phyloP scores from a whole-genome alignment of 1,140 invertebrate species.

The Drosophila rhopaloa region DNA sequence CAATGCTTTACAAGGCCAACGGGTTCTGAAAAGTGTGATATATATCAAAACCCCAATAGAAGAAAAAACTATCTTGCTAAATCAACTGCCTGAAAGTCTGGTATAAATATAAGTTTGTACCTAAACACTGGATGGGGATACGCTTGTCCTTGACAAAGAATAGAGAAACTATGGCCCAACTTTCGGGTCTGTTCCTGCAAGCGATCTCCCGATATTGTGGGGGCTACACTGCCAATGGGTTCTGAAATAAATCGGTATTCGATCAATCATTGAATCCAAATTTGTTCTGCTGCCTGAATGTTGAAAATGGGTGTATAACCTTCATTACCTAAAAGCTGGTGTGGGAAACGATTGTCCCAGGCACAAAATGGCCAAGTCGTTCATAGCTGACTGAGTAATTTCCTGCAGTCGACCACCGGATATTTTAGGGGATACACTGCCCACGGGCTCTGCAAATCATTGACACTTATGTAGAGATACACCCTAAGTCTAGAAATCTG shows the following conservation, averaged over 20 bases:
- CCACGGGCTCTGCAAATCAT: constrained; percentile 87
- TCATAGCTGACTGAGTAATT: constrained; percentile 68
- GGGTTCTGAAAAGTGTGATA: constrained; percentile 59
- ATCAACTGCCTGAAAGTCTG: constrained; percentile 34
- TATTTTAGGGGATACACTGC: constrained; percentile 88
- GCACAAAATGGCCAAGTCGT: constrained; percentile 86
- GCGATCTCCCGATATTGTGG: constrained; percentile 87
- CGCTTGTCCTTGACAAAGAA: constrained; percentile 87
- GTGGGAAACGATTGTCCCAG: constrained; percentile 86
- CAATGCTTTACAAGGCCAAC: constrained; percentile 77
- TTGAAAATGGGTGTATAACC: not conserved
- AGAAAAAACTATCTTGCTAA: not conserved
- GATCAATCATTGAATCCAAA: not conserved
- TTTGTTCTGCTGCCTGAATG: constrained; percentile 31
- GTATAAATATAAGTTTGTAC: constrained; percentile 72
- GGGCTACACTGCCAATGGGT: constrained; percentile 88
- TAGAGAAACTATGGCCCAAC: constrained; percentile 84
- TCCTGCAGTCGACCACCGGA: constrained; percentile 78
- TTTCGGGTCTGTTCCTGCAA: constrained; percentile 85
- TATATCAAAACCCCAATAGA: not conserved
- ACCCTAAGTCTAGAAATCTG: not conserved
- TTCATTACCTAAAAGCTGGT: constrained; percentile 85
- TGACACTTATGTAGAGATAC: not conserved
- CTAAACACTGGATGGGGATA: constrained; percentile 88
- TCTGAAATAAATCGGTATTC: constrained; percentile 84